Conservation (phyloP, 2,113 vertebrate genomes). For the Austrofundulus limnaeus region DNA sequence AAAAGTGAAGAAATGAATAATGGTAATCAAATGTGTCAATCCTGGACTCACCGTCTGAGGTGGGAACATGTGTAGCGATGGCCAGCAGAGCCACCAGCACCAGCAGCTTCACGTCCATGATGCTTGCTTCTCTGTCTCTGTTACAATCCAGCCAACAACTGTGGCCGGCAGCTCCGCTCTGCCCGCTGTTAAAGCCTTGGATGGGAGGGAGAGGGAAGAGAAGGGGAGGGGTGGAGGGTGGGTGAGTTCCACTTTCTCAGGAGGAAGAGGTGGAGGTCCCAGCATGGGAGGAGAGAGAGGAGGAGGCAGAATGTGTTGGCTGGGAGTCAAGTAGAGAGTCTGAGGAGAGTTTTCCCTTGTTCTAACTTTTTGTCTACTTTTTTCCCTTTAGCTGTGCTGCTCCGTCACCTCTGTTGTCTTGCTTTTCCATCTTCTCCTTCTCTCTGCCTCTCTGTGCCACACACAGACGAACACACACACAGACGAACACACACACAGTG, state of each 20-base stretch:
- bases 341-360: slow-evolving; percentile 33
- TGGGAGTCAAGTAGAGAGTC: slow-evolving; percentile 64
- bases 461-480: slow-evolving; percentile 20
- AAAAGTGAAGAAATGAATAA: too few relatives aligned
- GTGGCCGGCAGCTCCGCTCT: slow-evolving; percentile 60
- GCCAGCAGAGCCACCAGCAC: slow-evolving; percentile 81
- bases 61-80: slow-evolving; percentile 71
- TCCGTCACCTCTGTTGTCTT: not conserved
- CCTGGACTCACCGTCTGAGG: slow-evolving; percentile 64
- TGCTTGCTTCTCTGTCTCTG: slow-evolving; percentile 47
- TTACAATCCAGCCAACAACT: slow-evolving; percentile 73
- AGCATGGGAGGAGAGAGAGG: slow-evolving; percentile 51
- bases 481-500: not conserved
- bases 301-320: slow-evolving; percentile 65
- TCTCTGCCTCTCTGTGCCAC: not conserved
- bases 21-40: too few relatives aligned
- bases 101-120: slow-evolving; percentile 88
- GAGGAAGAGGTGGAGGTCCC: slow-evolving; percentile 39
- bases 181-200: slow-evolving; percentile 67
- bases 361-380: not conserved
- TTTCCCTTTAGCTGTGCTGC: slow-evolving; percentile 1
- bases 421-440: not conserved
- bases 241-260: slow-evolving; percentile 67
- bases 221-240: slow-evolving; percentile 21
- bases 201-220: slow-evolving; percentile 37